Conservation (phyloP, 2,888 invertebrate species). For the Atherix ibis region DNA sequence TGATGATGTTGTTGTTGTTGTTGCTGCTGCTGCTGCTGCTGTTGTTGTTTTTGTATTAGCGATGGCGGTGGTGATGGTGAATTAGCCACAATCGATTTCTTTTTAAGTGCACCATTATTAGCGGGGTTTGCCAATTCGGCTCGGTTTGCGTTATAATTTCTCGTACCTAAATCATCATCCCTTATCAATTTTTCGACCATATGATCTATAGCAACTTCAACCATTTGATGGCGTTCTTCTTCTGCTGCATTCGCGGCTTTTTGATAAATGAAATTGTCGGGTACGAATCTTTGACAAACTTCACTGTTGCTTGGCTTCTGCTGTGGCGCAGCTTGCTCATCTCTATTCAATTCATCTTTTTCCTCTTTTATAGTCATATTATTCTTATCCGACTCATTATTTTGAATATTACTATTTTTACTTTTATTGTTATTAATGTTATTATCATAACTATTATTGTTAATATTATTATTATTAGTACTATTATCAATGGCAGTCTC, state of each 20-base stretch:
- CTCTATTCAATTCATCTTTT: too few relatives aligned
- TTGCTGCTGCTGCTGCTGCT: constrained; percentile 4
- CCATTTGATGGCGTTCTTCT: constrained; percentile 28
- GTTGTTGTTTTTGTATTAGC: neutral
- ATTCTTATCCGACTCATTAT: neutral
- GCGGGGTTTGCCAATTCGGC: too few relatives aligned
- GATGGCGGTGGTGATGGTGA: neutral
- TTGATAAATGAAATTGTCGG: neutral
- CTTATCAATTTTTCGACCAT: constrained; percentile 61
- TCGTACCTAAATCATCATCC: constrained; percentile 39
- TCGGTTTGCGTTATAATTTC: too few relatives aligned
- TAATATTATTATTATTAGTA: neutral
- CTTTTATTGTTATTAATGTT: neutral
- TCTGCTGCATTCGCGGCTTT: neutral
- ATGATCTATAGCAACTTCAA: constrained; percentile 53
- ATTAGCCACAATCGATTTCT: too few relatives aligned
- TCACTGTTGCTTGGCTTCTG: neutral
- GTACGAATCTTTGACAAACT: too few relatives aligned
- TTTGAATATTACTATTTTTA: neutral
- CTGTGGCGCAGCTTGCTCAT: neutral
- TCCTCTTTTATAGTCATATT: too few relatives aligned
- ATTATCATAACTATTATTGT: neutral
- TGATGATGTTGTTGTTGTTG: constrained; percentile 5
- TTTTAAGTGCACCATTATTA: too few relatives aligned
- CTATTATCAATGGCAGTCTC: neutral